A percentile compares a stretch with the other conserved stretches of the same genome.
phyloP scores from a whole-genome alignment of 2,113 vertebrate species.

The Steatornis caripensis region DNA sequence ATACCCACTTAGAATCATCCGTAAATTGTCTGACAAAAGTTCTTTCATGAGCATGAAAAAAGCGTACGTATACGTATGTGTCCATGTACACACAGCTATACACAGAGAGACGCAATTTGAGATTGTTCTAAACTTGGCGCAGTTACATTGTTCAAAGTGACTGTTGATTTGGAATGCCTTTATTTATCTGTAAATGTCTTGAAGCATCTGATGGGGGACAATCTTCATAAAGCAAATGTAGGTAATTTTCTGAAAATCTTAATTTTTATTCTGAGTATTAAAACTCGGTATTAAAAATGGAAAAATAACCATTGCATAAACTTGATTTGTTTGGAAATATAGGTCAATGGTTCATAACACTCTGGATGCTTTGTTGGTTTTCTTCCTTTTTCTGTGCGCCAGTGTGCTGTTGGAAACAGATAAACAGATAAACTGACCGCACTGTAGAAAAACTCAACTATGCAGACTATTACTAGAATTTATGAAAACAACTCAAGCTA shows the following conservation, averaged over 20 bases:
- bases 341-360: background rate
- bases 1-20: background rate
- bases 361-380: background rate
- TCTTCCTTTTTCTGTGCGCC: background rate
- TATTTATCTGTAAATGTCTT: background rate
- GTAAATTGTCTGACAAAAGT: background rate
- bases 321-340: background rate
- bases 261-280: background rate
- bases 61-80: background rate
- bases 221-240: background rate
- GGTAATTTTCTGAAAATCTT: background rate
- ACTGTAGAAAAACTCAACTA: background rate
- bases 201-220: background rate
- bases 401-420: background rate
- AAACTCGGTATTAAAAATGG: too few species aligned
- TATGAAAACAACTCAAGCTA: background rate
- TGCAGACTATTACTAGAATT: background rate
- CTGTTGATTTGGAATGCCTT: background rate
- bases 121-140: background rate
- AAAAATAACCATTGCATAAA: background rate
- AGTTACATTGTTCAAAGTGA: background rate
- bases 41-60: background rate
- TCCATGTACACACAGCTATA: background rate
- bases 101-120: background rate
- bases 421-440: background rate